Conservation (phyloP, 2,888 invertebrate species). For the Caenorhabditis sp. region DNA sequence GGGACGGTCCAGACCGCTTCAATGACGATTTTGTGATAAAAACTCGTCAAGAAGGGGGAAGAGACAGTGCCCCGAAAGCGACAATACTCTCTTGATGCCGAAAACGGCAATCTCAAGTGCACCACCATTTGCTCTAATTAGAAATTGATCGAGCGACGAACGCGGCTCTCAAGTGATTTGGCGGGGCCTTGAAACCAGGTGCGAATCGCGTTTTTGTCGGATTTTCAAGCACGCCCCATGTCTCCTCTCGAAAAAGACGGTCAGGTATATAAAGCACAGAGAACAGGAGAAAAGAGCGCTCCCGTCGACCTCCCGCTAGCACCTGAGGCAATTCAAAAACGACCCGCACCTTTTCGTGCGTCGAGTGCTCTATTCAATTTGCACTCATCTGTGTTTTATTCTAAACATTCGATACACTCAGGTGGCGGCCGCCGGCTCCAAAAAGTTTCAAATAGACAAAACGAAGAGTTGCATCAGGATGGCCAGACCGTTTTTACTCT, state of each 20-base stretch:
- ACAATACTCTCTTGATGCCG: slow-evolving; percentile 23
- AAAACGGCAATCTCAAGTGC: slow-evolving; percentile 55
- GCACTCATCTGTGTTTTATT: slow-evolving; percentile 57
- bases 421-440: slow-evolving; percentile 20
- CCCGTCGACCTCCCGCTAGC: slow-evolving; percentile 40
- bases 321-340: slow-evolving; percentile 53
- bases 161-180: slow-evolving; percentile 42
- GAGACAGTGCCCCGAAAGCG: slow-evolving; percentile 1
- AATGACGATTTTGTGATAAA: slow-evolving; percentile 42
- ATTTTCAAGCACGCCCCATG: slow-evolving; percentile 54
- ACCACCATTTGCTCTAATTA: slow-evolving; percentile 42
- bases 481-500: slow-evolving; percentile 14
- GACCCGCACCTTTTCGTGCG: slow-evolving; percentile 55
- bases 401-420: slow-evolving; percentile 55
- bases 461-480: too few relatives aligned
- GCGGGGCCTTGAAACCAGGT: slow-evolving; percentile 52
- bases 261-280: slow-evolving; percentile 52
- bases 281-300: slow-evolving; percentile 49
- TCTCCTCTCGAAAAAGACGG: slow-evolving; percentile 33
- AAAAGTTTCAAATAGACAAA: slow-evolving; percentile 37
- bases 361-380: slow-evolving; percentile 57
- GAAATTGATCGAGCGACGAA: slow-evolving; percentile 51
- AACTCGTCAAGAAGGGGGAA: slow-evolving; percentile 29
- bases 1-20: slow-evolving; percentile 7
- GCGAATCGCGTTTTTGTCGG: slow-evolving; percentile 59